These are phyloP conservation scores for Mormoops blainvillei DNA, from an alignment of 2,113 vertebrate genomes.

Conservation along the genomic window DNA sequence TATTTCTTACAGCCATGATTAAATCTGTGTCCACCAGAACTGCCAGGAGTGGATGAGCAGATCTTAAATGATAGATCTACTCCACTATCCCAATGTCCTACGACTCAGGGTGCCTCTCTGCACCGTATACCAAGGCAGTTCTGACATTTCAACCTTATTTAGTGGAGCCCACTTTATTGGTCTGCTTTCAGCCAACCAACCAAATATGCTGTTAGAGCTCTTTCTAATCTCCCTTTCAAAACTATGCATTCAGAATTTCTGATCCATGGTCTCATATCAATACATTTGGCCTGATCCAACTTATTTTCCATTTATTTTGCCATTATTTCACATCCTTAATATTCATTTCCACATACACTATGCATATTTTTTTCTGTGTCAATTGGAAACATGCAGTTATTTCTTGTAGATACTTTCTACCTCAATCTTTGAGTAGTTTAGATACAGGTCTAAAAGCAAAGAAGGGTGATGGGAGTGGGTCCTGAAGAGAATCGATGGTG, in stretches of 20 bases:
- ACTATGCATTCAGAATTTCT: background rate
- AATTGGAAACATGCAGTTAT: background rate
- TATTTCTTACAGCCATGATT: background rate
- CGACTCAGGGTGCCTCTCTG: background rate
- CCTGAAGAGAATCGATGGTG: background rate
- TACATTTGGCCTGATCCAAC: background rate
- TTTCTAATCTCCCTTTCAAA: background rate
- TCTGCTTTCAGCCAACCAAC: background rate
- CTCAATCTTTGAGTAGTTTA: background rate
- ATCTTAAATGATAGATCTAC: background rate
- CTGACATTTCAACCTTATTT: background rate
- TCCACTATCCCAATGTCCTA: background rate
- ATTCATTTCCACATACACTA: background rate
- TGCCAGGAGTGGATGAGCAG: background rate
- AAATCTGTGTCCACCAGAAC: background rate
- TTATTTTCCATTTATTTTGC: background rate
- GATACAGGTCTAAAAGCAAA: background rate
- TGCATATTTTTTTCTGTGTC: background rate
- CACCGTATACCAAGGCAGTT: background rate
- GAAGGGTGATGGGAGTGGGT: fast-evolving
- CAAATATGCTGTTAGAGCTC: background rate
- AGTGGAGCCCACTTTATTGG: background rate
- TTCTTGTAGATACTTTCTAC: background rate
- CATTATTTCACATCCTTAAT: background rate
- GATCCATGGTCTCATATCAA: background rate